Evolutionary conservation across 2,113 vertebrate genomes (phyloP).

Genomic region (Hippocampus comes): DNA sequence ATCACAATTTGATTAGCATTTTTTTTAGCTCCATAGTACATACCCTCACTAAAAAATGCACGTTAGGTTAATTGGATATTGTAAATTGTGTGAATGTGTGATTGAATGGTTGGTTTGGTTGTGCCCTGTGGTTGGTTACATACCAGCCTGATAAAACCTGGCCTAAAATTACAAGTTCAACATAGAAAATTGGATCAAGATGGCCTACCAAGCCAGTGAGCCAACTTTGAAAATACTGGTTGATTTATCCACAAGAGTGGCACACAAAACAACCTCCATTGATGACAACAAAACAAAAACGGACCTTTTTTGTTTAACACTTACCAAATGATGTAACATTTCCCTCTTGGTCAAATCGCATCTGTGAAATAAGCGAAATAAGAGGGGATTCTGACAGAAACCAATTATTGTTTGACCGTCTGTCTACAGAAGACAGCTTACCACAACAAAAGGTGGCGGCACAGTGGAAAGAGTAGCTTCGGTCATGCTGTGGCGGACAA

Average conservation of each 20-base stretch:
- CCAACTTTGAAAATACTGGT: no score
- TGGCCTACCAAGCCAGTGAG: no score
- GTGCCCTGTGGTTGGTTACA: no score
- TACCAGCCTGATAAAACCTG: no score
- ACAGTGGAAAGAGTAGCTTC: constrained; percentile 82
- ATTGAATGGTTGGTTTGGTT: no score
- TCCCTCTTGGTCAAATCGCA: constrained; percentile 88
- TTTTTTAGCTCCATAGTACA: no score
- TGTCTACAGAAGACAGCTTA: constrained; percentile 58
- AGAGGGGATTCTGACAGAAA: background rate
- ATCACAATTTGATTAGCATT: no score
- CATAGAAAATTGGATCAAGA: background rate
- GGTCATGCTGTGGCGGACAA: constrained; percentile 53
- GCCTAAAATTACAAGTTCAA: no score
- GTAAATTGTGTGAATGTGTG: no score
- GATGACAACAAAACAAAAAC: background rate
- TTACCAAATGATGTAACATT: constrained; percentile 87
- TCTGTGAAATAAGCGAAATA: constrained; percentile 66
- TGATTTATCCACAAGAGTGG: background rate
- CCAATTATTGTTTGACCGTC: background rate
- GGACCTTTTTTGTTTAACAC: constrained; percentile 40
- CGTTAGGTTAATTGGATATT: no score
- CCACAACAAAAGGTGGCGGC: constrained; percentile 85
- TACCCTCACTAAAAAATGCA: no score
- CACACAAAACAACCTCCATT: background rate